Evolutionary conservation across 2,888 invertebrate genomes (phyloP), one percentile per base, ranked within the genome.

Genomic region (Hemaris fuciformis): DNA sequence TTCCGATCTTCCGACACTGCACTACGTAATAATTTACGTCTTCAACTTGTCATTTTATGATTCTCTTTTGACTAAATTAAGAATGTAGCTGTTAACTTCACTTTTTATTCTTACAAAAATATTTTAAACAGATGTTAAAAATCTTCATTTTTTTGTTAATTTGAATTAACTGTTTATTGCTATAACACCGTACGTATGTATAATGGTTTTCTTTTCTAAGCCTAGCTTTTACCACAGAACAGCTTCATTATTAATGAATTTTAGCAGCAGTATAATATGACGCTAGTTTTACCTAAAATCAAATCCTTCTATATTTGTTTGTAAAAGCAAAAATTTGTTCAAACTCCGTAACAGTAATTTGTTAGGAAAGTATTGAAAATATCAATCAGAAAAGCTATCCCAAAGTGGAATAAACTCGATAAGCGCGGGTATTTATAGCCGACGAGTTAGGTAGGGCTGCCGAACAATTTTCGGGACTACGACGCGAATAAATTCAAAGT

Each of bases 1-100:
- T 89, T 89, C 89, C 88, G 88, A 89, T 88, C 80, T 85, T 81
- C 79, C 81, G 76, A 76, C 57, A 65, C 65, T 65, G 60, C 67
- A 67, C 41, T 22, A 38, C 31, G 31, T 31, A 31, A 53, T 53
- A 53, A 31, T 53, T 53, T 31, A 53, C 53, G 53, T 53, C 27
- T 18, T 31, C 27, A 10, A 20, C 27, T 53, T 53, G 53, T 53
- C 31, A 53, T 31, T 53, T 53, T 60, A 60, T 60, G 64, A 64
- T 63, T 64, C 61, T 63, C 59, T 61, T 56, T n/a, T 31, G 6
- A 25, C 53, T 31, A 31, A 18, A 20, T 31, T 53, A 53, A 10
- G 43, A 43, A 43, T 43, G 10, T 15, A 6, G 38, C n/a, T 38
- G 13, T 38, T 38, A 38, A 38, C 38, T 38, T n/a, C 3, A n/a